These are phyloP conservation scores for Hystrix brachyura DNA, from an alignment of 2,113 vertebrate genomes.

Conservation along the genomic window DNA sequence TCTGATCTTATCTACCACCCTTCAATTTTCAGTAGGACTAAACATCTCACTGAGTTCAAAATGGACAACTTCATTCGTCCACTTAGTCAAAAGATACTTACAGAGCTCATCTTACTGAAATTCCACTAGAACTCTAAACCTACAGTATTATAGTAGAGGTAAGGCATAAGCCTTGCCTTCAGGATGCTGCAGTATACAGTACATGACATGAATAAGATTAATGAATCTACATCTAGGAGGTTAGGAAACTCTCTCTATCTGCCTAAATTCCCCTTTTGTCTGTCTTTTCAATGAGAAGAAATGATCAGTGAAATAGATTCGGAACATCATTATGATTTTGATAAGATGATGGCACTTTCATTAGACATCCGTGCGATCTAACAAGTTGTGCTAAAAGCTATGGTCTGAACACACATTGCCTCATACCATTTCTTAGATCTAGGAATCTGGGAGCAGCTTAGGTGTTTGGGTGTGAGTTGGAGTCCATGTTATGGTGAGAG, in stretches of 20 bases:
- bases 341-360: background rate
- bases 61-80: background rate
- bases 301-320: background rate
- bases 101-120: background rate
- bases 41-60: background rate
- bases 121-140: background rate
- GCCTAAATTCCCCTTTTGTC: background rate
- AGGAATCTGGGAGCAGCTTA: background rate
- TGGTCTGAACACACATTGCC: background rate
- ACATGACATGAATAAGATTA: background rate
- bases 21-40: background rate
- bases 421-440: background rate
- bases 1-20: background rate
- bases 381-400: background rate
- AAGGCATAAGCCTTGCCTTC: background rate
- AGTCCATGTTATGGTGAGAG: background rate
- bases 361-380: background rate
- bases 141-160: background rate
- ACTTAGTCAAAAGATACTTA: constrained; percentile 21
- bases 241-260: background rate
- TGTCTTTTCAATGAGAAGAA: background rate
- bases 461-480: background rate
- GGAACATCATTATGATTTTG: background rate
- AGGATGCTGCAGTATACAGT: too few relatives aligned
- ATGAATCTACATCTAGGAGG: background rate